Conservation (phyloP, 2,113 vertebrate genomes). For the Oenanthe melanoleuca region DNA sequence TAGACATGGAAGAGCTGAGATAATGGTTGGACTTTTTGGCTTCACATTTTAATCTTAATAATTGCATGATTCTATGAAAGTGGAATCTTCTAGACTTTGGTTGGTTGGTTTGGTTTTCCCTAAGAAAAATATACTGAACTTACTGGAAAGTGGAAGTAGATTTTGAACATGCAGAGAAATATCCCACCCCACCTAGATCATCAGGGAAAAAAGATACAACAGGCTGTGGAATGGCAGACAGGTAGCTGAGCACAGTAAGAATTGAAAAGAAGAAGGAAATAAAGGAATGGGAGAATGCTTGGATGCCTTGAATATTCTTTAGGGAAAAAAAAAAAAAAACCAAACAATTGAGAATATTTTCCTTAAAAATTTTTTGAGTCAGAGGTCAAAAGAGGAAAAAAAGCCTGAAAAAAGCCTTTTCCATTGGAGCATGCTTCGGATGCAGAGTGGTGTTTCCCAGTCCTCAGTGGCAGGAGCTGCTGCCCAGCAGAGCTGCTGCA, state of each 20-base stretch:
- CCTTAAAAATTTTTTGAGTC: background rate
- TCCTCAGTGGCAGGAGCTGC: background rate
- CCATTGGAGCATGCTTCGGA: background rate
- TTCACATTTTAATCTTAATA: background rate
- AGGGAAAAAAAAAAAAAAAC: background rate
- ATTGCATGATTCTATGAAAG: background rate
- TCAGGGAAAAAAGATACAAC: background rate
- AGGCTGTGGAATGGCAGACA: background rate
- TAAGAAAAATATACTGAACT: background rate
- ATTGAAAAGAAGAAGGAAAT: background rate
- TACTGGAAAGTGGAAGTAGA: background rate
- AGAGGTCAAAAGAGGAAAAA: background rate
- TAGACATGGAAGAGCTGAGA: background rate
- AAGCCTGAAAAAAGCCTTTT: background rate
- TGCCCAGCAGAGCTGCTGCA: background rate
- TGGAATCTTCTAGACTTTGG: background rate
- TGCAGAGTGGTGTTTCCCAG: background rate
- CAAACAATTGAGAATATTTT: background rate
- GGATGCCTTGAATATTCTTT: background rate
- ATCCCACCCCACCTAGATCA: background rate
- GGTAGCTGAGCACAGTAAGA: background rate
- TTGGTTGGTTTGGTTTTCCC: background rate
- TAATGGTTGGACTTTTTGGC: background rate
- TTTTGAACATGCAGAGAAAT: background rate
- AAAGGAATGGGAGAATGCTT: rapidly evolving